Evolutionary conservation across 2,113 vertebrate genomes (phyloP).

Genomic region (Eclectus roratus): DNA sequence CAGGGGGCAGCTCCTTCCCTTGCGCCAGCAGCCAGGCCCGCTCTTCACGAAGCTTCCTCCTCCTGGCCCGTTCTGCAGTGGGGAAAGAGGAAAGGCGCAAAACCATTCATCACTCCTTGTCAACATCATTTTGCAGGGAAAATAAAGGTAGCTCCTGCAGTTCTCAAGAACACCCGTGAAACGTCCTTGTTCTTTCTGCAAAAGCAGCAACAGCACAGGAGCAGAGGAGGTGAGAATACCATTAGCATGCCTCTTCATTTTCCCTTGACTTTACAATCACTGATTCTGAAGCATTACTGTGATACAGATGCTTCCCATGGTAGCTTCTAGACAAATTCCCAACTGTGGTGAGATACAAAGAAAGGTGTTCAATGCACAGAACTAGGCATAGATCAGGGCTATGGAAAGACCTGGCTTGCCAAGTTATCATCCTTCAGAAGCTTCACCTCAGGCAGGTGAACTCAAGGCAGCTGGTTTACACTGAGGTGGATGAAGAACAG

Average conservation of each 20-base stretch:
- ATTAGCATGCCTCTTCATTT: not conserved
- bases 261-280: not conserved
- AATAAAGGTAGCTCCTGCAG: not conserved
- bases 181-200: not conserved
- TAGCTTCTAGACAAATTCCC: not conserved
- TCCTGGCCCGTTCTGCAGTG: conserved; percentile 87
- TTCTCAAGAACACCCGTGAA: not conserved
- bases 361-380: not conserved
- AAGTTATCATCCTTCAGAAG: not conserved
- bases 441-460: not conserved
- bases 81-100: not conserved
- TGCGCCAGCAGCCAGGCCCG: conserved; percentile 91
- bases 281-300: not conserved
- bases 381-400: not conserved
- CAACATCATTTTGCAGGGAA: not conserved
- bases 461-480: not conserved
- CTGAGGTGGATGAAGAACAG: not conserved
- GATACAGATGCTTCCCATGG: not conserved
- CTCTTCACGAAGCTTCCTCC: conserved; percentile 92
- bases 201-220: not conserved
- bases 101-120: not conserved
- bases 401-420: not conserved
- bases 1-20: conserved; percentile 91
- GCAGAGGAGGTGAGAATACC: not conserved
- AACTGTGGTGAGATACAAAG: not conserved